Percentiles rank a stretch among this genome's conserved stretches.
phyloP scores from a whole-genome alignment of 2,888 invertebrate genomes.

The Eupithecia inturbata region DNA sequence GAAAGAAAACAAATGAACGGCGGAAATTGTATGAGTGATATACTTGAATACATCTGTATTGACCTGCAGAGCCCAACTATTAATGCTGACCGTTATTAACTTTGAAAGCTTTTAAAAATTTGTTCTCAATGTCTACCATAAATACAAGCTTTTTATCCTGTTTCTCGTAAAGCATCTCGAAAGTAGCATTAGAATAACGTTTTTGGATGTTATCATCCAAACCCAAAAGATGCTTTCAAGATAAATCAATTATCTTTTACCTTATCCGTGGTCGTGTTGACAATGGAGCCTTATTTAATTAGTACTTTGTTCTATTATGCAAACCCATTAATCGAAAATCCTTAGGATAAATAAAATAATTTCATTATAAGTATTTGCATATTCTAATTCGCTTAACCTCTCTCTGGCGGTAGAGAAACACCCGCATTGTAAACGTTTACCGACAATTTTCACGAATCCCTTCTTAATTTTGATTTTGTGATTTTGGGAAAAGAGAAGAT shows the following conservation, averaged over 20 bases:
- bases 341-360: constrained; percentile 10
- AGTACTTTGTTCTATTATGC: neutral
- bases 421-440: constrained; percentile 14
- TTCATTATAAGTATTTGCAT: constrained; percentile 15
- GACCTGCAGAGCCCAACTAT: neutral
- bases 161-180: neutral
- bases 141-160: neutral
- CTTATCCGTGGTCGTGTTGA: neutral
- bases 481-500: neutral
- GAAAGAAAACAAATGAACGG: too few relatives aligned
- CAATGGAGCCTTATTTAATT: neutral
- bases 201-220: neutral
- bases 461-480: constrained; percentile 1
- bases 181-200: neutral
- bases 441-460: constrained; percentile 4
- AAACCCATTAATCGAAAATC: neutral
- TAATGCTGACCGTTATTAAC: too few relatives aligned
- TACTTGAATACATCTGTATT: neutral
- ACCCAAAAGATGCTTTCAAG: too few relatives aligned
- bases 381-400: constrained; percentile 3
- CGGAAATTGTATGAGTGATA: too few relatives aligned
- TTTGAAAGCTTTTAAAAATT: too few relatives aligned
- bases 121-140: neutral
- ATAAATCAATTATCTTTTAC: too few relatives aligned
- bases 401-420: constrained; percentile 10